These are phyloP conservation scores for Hirtodrosophila confusa DNA, from an alignment of 2,888 invertebrate species.

Conservation along the genomic window DNA sequence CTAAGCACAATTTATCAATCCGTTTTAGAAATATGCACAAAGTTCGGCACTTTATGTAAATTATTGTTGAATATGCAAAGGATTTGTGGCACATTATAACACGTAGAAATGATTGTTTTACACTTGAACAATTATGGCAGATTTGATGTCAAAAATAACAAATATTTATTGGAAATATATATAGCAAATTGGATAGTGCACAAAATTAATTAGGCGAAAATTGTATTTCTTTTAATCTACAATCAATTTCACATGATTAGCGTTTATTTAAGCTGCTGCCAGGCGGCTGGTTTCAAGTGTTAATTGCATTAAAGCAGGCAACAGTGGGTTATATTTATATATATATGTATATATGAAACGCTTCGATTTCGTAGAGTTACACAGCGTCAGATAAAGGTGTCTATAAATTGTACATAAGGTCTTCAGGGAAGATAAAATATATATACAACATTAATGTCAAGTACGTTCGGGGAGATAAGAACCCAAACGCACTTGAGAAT, in stretches of 20 bases:
- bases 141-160: not conserved
- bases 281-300: slow-evolving; percentile 14
- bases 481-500: slow-evolving; percentile 37
- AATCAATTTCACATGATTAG: slow-evolving; percentile 15
- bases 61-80: slow-evolving; percentile 8
- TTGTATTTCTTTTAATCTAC: slow-evolving; percentile 3
- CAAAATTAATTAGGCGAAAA: not conserved
- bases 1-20: slow-evolving; percentile 4
- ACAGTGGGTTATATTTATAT: slow-evolving; percentile 10
- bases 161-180: not conserved
- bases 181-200: slow-evolving; percentile 1
- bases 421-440: slow-evolving; percentile 37
- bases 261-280: slow-evolving; percentile 8
- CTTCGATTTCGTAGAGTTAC: slow-evolving; percentile 17
- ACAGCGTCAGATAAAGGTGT: slow-evolving; percentile 16
- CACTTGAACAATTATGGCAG: slow-evolving; percentile 4
- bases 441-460: slow-evolving; percentile 41
- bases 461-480: slow-evolving; percentile 43
- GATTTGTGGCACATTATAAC: slow-evolving; percentile 4
- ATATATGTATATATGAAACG: slow-evolving; percentile 4
- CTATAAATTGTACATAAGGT: slow-evolving; percentile 4
- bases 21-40: slow-evolving; percentile 9
- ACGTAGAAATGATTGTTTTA: slow-evolving; percentile 12
- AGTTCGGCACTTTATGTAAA: slow-evolving; percentile 23
- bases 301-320: slow-evolving; percentile 28